These are phyloP conservation scores for Patella caerulea DNA, from an alignment of 2,888 invertebrate genomes.

Conservation along the genomic window DNA sequence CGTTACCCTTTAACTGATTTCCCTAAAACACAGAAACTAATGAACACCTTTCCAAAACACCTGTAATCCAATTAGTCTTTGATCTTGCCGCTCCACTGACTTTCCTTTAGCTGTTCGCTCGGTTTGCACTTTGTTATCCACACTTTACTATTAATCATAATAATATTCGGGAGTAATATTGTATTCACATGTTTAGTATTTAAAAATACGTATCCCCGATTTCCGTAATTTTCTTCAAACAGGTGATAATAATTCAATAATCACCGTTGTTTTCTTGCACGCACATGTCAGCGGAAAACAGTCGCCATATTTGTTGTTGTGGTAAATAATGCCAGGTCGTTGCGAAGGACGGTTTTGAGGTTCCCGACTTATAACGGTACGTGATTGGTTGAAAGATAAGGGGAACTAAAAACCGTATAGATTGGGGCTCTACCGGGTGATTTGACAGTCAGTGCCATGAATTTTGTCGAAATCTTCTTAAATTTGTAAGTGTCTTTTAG, in stretches of 20 bases:
- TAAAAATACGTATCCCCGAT: no score
- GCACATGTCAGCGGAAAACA: background rate
- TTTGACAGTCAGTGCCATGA: background rate
- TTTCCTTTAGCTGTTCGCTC: no score
- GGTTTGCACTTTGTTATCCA: no score
- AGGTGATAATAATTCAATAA: no score
- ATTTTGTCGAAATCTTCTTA: background rate
- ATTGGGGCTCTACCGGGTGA: background rate
- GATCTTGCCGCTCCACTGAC: background rate
- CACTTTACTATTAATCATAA: no score
- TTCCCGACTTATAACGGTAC: background rate
- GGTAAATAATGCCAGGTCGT: constrained; percentile 29
- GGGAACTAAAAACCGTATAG: background rate
- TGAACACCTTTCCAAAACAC: constrained; percentile 12
- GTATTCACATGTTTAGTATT: no score
- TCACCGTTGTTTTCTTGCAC: background rate
- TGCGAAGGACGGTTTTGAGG: constrained; percentile 26
- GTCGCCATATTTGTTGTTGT: constrained; percentile 35
- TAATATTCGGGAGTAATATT: no score
- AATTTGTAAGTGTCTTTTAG: no score
- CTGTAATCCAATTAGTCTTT: constrained; percentile 13
- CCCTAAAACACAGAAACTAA: background rate
- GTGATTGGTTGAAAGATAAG: background rate
- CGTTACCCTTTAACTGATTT: background rate
- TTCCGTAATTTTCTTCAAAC: no score